These are phyloP conservation scores for Acanthosepion pharaonis DNA, from an alignment of 2,888 invertebrate species.

Conservation along the genomic window DNA sequence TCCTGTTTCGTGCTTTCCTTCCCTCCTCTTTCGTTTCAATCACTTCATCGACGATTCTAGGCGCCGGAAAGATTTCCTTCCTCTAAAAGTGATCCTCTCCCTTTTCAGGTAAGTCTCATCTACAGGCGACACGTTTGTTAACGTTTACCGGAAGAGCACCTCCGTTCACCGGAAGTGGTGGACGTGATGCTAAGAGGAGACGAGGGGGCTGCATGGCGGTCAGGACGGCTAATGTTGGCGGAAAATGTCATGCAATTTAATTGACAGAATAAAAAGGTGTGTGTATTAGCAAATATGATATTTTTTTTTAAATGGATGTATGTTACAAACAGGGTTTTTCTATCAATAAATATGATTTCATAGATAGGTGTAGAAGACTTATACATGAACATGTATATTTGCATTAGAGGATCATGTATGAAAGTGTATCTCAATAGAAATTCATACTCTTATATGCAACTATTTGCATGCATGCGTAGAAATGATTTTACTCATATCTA, in stretches of 20 bases:
- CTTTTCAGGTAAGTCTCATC: neutral
- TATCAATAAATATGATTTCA: too few relatives aligned
- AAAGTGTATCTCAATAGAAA: too few relatives aligned
- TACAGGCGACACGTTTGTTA: slow-evolving; percentile 4
- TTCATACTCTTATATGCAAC: too few relatives aligned
- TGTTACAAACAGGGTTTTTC: too few relatives aligned
- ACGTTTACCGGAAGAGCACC: neutral
- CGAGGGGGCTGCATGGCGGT: neutral
- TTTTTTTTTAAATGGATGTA: too few relatives aligned
- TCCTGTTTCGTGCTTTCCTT: neutral
- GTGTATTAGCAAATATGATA: too few relatives aligned
- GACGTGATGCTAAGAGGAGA: neutral
- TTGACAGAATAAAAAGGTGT: too few relatives aligned
- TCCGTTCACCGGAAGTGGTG: slow-evolving; percentile 33
- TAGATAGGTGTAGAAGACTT: too few relatives aligned
- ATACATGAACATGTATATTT: too few relatives aligned
- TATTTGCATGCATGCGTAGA: too few relatives aligned
- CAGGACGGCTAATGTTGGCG: neutral
- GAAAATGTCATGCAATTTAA: neutral
- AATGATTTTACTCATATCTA: too few relatives aligned
- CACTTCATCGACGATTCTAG: neutral
- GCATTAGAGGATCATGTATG: too few relatives aligned
- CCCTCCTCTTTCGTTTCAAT: neutral
- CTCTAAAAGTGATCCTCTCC: neutral
- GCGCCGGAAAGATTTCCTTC: neutral